These are phyloP conservation scores for Liodrosophila aerea DNA, from an alignment of 2,888 invertebrate genomes.

Conservation along the genomic window DNA sequence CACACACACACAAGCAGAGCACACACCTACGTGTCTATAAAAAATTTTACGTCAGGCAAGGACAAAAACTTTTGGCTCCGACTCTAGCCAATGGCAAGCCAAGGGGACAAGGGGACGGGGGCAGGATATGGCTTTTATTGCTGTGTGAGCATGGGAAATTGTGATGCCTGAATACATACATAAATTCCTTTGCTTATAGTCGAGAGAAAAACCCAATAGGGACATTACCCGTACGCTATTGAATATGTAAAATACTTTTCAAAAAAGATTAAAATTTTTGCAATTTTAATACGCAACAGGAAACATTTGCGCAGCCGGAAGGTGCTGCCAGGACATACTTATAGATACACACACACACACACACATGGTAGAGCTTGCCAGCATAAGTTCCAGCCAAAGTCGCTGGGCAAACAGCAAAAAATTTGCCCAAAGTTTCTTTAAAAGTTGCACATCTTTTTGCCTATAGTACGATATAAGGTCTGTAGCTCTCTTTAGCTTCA, in stretches of 20 bases:
- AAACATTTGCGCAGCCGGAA: conserved; percentile 5
- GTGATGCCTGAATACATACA: conserved; percentile 75
- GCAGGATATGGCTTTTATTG: conserved; percentile 76
- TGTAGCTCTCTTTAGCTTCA: conserved; percentile 12
- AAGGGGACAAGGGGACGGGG: conserved; percentile 7
- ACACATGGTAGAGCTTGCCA: conserved; percentile 13
- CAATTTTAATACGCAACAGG: conserved; percentile 67
- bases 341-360: too few species aligned
- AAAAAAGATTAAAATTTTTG: conserved; percentile 75
- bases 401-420: conserved; percentile 63
- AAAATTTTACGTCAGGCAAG: conserved; percentile 68
- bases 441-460: conserved; percentile 13
- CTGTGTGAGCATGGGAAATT: conserved; percentile 68
- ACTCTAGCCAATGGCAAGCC: conserved; percentile 28
- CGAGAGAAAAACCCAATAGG: conserved; percentile 63
- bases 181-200: conserved; percentile 63
- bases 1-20: conserved; percentile 20
- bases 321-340: conserved; percentile 17
- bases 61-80: conserved; percentile 69
- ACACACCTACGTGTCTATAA: conserved; percentile 74
- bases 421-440: conserved; percentile 49
- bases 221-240: conserved; percentile 67
- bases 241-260: conserved; percentile 70
- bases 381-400: conserved; percentile 54
- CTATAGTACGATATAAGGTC: neutral